Percentiles rank a stretch among this genome's conserved stretches.
Evolutionary conservation across 2,888 invertebrate species (phyloP).

Genomic region (Pasiphila rectangulata): DNA sequence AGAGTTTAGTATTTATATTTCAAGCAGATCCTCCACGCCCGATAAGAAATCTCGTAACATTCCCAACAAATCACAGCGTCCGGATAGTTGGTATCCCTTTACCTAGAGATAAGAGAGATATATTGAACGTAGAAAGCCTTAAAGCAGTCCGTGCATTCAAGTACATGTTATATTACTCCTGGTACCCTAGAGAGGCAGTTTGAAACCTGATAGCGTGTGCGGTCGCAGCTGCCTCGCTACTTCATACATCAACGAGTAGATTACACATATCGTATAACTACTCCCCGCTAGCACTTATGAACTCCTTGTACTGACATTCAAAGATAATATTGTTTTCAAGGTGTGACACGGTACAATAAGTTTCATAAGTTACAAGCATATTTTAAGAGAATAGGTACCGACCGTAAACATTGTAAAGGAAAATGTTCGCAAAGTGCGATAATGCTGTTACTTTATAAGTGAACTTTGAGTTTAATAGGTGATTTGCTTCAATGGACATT

Average conservation of each 20-base stretch:
- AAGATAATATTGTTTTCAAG: constrained; percentile 37
- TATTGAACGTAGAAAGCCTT: constrained; percentile 8
- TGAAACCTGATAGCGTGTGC: constrained; percentile 28
- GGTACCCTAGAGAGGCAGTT: constrained; percentile 23
- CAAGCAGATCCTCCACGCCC: constrained; percentile 5
- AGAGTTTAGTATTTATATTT: constrained; percentile 4
- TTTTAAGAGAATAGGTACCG: neutral
- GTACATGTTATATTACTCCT: constrained; percentile 18
- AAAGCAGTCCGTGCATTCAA: constrained; percentile 12
- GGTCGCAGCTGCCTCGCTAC: constrained; percentile 40
- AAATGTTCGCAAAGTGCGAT: neutral
- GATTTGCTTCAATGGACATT: constrained; percentile 9
- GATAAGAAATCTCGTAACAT: constrained; percentile 17
- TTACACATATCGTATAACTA: constrained; percentile 30
- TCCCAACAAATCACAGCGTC: constrained; percentile 15
- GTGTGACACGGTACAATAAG: constrained; percentile 19
- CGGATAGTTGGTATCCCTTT: constrained; percentile 11
- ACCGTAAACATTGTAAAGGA: neutral
- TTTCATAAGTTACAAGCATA: constrained; percentile 10
- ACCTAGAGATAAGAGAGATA: constrained; percentile 15
- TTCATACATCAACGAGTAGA: constrained; percentile 30
- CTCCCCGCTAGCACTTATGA: constrained; percentile 16
- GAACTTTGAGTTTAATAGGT: neutral
- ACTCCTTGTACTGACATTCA: constrained; percentile 33
- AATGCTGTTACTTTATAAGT: neutral